Evolutionary conservation across 1,140 invertebrate genomes (phyloP).

Genomic region (Mercenaria mercenaria): DNA sequence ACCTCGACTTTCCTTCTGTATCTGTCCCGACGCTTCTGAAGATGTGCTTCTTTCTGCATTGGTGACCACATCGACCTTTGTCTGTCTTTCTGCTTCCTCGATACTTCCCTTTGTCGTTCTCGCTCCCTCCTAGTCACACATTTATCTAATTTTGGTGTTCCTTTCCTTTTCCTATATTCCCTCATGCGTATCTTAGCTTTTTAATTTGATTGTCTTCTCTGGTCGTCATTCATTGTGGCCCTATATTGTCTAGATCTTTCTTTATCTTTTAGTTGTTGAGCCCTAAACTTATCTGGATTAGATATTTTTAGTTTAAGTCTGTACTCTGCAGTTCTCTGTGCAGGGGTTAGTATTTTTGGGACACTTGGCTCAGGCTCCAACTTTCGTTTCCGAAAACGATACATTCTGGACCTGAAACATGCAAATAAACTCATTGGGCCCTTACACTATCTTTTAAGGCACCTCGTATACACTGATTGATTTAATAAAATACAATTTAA

Average conservation of each 20-base stretch:
- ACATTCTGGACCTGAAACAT: neutral
- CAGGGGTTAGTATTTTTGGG: constrained; percentile 9
- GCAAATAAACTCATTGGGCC: no score
- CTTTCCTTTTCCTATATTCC: neutral
- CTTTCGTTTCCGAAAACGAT: constrained; percentile 10
- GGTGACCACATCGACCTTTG: no score
- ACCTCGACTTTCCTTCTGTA: no score
- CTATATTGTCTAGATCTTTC: constrained; percentile 15
- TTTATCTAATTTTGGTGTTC: neutral
- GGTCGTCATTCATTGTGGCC: constrained; percentile 10
- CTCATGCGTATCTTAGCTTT: no score
- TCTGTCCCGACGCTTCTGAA: no score
- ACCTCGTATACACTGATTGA: no score
- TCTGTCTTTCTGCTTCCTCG: no score
- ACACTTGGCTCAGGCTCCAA: constrained; percentile 1
- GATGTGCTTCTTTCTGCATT: no score
- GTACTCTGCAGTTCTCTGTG: no score
- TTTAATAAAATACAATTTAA: no score
- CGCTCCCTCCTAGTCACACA: neutral
- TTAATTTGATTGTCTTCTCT: constrained; percentile 17
- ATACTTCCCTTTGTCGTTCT: no score
- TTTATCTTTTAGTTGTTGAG: constrained; percentile 19
- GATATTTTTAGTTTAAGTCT: neutral
- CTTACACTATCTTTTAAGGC: no score
- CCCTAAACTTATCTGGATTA: constrained; percentile 14